Base-by-base conservation (phyloP, 1,140 invertebrate genomes). In the Acromyrmex echinatior region DNA sequence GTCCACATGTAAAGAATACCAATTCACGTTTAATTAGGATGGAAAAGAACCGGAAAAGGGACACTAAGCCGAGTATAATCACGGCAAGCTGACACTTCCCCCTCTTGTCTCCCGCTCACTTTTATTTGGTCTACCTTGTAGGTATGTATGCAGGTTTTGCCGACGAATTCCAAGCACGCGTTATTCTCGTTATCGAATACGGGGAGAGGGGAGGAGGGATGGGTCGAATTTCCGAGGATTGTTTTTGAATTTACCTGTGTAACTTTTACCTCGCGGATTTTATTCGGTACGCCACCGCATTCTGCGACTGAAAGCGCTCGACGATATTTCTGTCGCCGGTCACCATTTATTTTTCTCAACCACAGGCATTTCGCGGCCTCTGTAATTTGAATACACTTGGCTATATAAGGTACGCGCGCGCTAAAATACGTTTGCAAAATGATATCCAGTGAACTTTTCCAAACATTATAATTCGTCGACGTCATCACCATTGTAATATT, bases 241-340 rank as follows among this genome's bases (percentile, higher is more conserved):
- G 82, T 86, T 86, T 86, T 86, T 56, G 82, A 86, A 86, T 86
- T 79, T 79, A 86, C 82, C 82, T 77, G 60, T 74, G 82, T 78
- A 78, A 86, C 73, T 79, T 86, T 79, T 79, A 68, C 49, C 82
- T 86, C 45, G 74, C 51, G 74, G 76, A 86, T 86, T 86, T 86
- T 86, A 77, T 78, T 79, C 82, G 82, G 56, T 16, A 56, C 60
- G 74, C 71, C 31, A n/a, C 60, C 74, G 31, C 74, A 79, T 86
- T 86, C 82, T 73, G 49, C n/a, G 39, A 76, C 56, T 49, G 39
- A 56, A 53, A 65, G 49, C 82, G 51, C 60, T 51, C 62, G 16
- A 28, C 82, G 82, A 79, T 86, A 86, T 86, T 77, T 79, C 49
- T 68, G 74, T 79, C 60, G 56, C 82, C 60, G 35, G 82, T 78